A percentile compares a stretch with the other conserved stretches of the same genome.
Evolutionary conservation across 2,113 vertebrate species (phyloP).

Genomic region (Excalfactoria chinensis): DNA sequence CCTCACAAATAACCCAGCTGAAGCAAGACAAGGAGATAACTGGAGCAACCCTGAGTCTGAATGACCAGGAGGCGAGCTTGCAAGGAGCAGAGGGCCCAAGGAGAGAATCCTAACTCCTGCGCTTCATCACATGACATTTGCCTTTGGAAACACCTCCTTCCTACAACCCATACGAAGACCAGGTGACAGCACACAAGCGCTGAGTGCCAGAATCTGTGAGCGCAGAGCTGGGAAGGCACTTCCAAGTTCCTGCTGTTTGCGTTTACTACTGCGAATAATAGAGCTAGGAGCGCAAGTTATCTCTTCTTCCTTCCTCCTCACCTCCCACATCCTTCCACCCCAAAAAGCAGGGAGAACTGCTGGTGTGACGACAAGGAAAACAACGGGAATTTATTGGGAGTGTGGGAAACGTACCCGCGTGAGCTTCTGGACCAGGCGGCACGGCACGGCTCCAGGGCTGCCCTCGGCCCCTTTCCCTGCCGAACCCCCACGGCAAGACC

Average conservation of each 20-base stretch:
- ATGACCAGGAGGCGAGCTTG: neutral
- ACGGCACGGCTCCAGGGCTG: neutral
- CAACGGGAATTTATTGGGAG: neutral
- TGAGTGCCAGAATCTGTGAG: neutral
- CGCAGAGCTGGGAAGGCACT: neutral
- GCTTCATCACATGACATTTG: neutral
- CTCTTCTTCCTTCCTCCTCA: constrained; percentile 39
- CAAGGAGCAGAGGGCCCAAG: neutral
- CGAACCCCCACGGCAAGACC: neutral
- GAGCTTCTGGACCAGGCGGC: neutral
- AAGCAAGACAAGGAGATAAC: neutral
- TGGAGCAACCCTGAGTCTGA: neutral
- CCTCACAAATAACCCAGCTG: neutral
- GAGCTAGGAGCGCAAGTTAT: neutral
- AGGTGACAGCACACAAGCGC: neutral
- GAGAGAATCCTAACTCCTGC: neutral
- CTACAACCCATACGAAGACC: neutral
- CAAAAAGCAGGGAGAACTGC: neutral
- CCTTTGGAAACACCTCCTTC: neutral
- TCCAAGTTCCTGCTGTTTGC: neutral
- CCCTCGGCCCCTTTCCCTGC: neutral
- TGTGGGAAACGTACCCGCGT: neutral
- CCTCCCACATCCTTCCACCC: constrained; percentile 35
- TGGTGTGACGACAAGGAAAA: neutral
- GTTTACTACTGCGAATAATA: neutral